Base-by-base conservation (phyloP, 1,140 invertebrate genomes). In the Leptonema lineaticorne region DNA sequence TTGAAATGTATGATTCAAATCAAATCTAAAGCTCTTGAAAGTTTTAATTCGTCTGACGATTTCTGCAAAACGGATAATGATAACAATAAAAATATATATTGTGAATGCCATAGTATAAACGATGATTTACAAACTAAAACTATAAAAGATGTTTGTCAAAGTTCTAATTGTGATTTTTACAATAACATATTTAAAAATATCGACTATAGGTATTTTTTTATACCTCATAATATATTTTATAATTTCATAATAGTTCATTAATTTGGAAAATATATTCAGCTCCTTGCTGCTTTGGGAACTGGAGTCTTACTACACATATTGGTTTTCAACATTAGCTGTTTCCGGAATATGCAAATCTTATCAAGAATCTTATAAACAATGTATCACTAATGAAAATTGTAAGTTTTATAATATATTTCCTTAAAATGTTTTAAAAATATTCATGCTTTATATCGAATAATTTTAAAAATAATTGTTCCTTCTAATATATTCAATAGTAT, bases 331-430 rank as follows among this genome's bases (percentile, higher is more conserved):
- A 41, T n/a, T 57, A 8, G 27, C 63, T 18, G 53, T 72, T 14
- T 37, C 41, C 11, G 71, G 71, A 29, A 69, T 72, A 14, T 72
- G 64, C 45, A 63, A 67, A 22, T 63, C 71, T 18, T 45, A 69
- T 30, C 67, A 64, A 59, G 60, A 69, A 59, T 33, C 64, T 11
- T 63, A n/a, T 18, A 30, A 48, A 28, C 46, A 37, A 27, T 1
- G 6, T 20, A 18, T 37, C 41, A 48, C 5, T 20, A 65, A 6
- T 16, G 45, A 30, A 46, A 45, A 18, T 24, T 24, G 24, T 64
- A 50, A 22, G 28, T 62, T 9, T 63, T 29, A 11, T 14, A 41
- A 4, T 45, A 45, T 45, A 18, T 29, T 41, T 24, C n/a, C 24
- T 11, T 27, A 41, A 16, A 29, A 7, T 4, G 8, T 4, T 1